Evolutionary conservation across 2,888 invertebrate genomes (phyloP).

Genomic region (Drosophila incognita): DNA sequence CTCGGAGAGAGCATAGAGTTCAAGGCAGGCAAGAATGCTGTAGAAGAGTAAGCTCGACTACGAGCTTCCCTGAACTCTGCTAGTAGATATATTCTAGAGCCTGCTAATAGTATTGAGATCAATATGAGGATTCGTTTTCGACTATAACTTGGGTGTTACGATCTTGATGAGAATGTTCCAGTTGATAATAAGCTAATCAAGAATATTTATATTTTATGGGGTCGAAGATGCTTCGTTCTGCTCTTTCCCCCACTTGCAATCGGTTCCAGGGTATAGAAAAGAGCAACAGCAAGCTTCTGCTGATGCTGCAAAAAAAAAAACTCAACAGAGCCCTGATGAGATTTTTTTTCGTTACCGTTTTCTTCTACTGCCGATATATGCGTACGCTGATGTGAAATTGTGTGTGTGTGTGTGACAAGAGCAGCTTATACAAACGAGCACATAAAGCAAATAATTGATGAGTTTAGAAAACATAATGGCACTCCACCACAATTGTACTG

Average conservation of each 20-base stretch:
- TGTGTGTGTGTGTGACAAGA: conserved; percentile 13
- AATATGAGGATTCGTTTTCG: neutral
- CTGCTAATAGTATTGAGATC: neutral
- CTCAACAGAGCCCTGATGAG: conserved; percentile 46
- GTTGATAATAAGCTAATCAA: neutral
- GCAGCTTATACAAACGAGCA: conserved; percentile 17
- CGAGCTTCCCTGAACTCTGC: neutral
- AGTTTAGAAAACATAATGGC: conserved; percentile 64
- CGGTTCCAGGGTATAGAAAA: neutral
- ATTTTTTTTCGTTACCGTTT: conserved; percentile 26
- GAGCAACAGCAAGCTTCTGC: neutral
- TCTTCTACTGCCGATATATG: conserved; percentile 6
- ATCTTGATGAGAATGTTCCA: neutral
- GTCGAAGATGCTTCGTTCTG: neutral
- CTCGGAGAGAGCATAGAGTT: conserved; percentile 1
- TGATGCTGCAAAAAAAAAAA: conserved; percentile 13
- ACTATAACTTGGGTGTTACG: neutral
- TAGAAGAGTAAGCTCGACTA: neutral
- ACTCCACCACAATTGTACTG: conserved; percentile 37
- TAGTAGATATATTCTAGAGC: neutral
- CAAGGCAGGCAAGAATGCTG: neutral
- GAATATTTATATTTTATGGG: neutral
- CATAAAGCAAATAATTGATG: conserved; percentile 75
- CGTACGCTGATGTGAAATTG: conserved; percentile 25
- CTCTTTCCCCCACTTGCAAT: neutral